A percentile compares a stretch with the other conserved stretches of the same genome.
These are phyloP conservation scores for Apus apus DNA, from an alignment of 2,113 vertebrate genomes.

Conservation along the genomic window DNA sequence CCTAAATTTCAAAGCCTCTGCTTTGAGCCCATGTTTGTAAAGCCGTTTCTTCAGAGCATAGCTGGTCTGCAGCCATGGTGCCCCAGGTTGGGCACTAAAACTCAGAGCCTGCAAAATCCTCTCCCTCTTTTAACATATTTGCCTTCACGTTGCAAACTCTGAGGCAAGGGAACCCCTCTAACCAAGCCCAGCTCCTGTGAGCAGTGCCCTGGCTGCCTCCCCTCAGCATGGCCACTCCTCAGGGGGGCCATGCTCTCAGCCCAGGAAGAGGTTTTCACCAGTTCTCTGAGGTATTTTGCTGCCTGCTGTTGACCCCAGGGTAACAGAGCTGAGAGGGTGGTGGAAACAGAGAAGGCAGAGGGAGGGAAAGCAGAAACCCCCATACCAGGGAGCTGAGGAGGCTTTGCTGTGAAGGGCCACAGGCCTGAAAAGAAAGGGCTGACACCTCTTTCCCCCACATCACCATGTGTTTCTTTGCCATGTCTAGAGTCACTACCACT, in stretches of 20 bases:
- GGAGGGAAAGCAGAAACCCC: fast-evolving
- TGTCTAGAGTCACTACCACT: background rate
- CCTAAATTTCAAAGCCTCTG: background rate
- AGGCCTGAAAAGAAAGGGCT: background rate
- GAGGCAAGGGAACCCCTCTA: background rate
- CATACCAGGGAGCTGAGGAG: fast-evolving
- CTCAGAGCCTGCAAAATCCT: fast-evolving
- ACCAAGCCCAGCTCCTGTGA: fast-evolving
- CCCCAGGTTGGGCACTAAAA: background rate
- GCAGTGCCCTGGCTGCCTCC: background rate
- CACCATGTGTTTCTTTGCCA: fast-evolving
- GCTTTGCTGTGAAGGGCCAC: fast-evolving
- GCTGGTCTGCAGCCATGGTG: too few relatives aligned
- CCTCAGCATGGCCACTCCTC: fast-evolving
- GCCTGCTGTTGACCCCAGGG: fast-evolving
- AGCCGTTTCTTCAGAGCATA: background rate
- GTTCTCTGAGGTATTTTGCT: background rate
- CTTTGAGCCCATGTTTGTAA: fast-evolving
- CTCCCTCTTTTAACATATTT: background rate
- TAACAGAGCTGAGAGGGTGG: background rate
- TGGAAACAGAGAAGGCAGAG: background rate
- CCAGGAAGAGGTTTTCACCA: background rate
- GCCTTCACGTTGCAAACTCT: background rate
- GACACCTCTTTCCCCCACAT: fast-evolving
- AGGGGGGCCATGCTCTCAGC: background rate